Base-by-base conservation (phyloP, 2,888 invertebrate genomes). In the Idaea biselata region DNA sequence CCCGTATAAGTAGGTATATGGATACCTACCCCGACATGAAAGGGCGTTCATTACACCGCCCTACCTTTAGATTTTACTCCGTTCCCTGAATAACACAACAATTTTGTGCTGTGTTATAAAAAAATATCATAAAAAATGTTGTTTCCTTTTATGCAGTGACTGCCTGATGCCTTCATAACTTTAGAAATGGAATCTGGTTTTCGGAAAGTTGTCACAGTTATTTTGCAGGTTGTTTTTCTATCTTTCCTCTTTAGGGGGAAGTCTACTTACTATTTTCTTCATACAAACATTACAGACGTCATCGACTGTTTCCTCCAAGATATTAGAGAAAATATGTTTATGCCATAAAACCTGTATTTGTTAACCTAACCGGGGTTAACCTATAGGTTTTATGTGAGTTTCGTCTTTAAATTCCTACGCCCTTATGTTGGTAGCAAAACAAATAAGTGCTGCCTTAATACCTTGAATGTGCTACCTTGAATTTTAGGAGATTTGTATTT, bases 41-140 rank as follows among this genome's bases (percentile, higher is more conserved):
- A 44, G 44, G 44, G 44, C 44, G 44, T 44, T 44, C 44, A 44
- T 44, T 44, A 44, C 44, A 44, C 8, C 44, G 3, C 44, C 44
- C 44, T 44, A 44, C 44, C 44, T 44, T 44, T 44, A 44, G 44
- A 44, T 44, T 44, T 44, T 44, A 44, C 11, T 14, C 11, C 44
- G 44, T 44, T 44, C 44, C 11, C 44, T 44, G 44, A 44, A 44
- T 44, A 44, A 44, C 44, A 44, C 44, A 44, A 44, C 44, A 44
- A 44, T 44, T 44, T 44, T 44, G 44, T 44, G 44, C 44, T 44
- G 44, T 44, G 44, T 44, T 44, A 44, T 44, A 44, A 44, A 44
- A 44, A 44, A 11, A 44, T 8, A 44, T 3, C 7, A 11, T 11
- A 44, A 44, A 44, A 44, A 44, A 44, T 44, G 44, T 44, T 44